These are phyloP conservation scores for Lapara coniferarum DNA, from an alignment of 2,888 invertebrate genomes.

Conservation along the genomic window DNA sequence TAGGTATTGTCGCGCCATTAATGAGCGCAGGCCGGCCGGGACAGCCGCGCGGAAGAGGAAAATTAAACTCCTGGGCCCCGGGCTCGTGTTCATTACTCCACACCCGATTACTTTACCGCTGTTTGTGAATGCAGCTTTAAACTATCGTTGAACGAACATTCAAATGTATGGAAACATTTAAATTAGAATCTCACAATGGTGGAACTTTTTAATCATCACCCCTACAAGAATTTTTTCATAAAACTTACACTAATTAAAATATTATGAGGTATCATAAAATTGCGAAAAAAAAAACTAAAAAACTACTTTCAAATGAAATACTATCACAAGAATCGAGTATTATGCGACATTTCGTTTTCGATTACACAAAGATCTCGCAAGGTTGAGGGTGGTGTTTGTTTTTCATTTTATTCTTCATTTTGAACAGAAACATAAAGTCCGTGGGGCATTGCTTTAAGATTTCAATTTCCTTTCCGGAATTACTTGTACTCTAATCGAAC, in stretches of 20 bases:
- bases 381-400: slow-evolving; percentile 55
- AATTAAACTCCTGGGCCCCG: slow-evolving; percentile 82
- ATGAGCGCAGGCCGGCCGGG: slow-evolving; percentile 72
- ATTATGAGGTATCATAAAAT: neutral
- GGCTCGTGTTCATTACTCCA: slow-evolving; percentile 77
- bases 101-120: slow-evolving; percentile 71
- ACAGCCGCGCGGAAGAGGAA: slow-evolving; percentile 80
- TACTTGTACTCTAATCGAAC: slow-evolving; percentile 83
- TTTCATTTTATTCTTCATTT: slow-evolving; percentile 69
- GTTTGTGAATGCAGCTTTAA: slow-evolving; percentile 67
- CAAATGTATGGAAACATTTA: slow-evolving; percentile 45
- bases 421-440: slow-evolving; percentile 72
- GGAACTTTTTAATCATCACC: neutral
- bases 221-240: neutral
- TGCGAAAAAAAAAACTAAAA: neutral
- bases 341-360: slow-evolving; percentile 16
- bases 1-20: slow-evolving; percentile 77
- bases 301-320: neutral
- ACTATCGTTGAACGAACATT: slow-evolving; percentile 16
- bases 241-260: neutral
- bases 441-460: slow-evolving; percentile 81
- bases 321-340: slow-evolving; percentile 2
- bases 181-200: slow-evolving; percentile 50
- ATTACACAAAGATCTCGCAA: slow-evolving; percentile 34
- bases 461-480: slow-evolving; percentile 84